phyloP scores from a whole-genome alignment of 2,797 vertebrate species.

The Numenius phaeopus region DNA sequence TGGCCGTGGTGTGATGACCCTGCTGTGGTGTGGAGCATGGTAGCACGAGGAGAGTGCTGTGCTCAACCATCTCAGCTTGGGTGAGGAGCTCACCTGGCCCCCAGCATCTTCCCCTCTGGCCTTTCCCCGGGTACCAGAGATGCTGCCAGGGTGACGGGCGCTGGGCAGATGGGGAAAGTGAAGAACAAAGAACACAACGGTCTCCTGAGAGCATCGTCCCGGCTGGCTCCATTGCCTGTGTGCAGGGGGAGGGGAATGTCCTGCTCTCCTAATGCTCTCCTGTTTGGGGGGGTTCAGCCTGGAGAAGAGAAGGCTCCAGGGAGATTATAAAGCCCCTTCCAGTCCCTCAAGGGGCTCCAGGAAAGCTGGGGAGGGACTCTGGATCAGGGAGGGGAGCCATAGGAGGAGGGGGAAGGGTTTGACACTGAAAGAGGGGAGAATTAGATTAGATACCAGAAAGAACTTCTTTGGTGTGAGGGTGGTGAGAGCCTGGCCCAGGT shows the following conservation, averaged over 20 bases:
- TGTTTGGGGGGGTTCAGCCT: no score
- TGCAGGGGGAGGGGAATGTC: background rate
- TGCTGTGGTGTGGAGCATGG: background rate
- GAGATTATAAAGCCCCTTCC: no score
- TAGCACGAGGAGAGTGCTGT: accelerated
- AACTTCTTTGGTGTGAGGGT: no score
- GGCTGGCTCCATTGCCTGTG: accelerated
- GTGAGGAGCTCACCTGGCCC: background rate
- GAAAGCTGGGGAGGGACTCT: no score
- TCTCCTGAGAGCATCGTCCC: accelerated
- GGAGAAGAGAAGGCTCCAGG: no score
- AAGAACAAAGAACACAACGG: no score
- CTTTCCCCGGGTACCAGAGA: accelerated
- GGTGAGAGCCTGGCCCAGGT: no score
- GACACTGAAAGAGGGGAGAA: no score
- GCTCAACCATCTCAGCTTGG: background rate
- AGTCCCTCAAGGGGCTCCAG: no score
- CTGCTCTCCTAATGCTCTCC: accelerated
- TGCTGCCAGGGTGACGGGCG: accelerated
- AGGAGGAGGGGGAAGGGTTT: no score
- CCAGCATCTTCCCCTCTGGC: accelerated
- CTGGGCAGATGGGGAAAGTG: background rate
- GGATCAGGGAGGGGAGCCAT: no score
- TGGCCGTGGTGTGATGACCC: background rate
- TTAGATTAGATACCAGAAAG: no score